Percentiles rank a stretch among this genome's conserved stretches.
These are phyloP conservation scores for Passerina amoena DNA, from an alignment of 2,113 vertebrate species.

Conservation along the genomic window DNA sequence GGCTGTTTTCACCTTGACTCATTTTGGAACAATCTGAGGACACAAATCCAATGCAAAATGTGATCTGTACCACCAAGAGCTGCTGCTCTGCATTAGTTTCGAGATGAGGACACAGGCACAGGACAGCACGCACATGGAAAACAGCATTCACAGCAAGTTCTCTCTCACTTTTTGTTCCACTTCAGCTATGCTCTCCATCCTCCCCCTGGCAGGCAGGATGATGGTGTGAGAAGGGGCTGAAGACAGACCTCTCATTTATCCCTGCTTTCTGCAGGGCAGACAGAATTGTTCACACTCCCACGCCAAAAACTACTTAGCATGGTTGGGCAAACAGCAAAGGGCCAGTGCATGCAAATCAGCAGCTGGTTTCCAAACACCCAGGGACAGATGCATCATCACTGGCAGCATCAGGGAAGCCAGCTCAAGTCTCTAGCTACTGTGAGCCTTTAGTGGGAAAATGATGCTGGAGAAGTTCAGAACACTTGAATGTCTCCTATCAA, in stretches of 20 bases:
- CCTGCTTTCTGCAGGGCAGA: conserved; percentile 8
- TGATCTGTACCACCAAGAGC: not conserved
- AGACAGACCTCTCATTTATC: not conserved
- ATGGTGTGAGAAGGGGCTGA: not conserved
- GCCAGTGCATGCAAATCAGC: not conserved
- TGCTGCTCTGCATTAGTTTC: not conserved
- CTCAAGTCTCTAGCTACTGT: not conserved
- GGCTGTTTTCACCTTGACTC: conserved; percentile 32
- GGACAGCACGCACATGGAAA: not conserved
- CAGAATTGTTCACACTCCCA: conserved; percentile 13
- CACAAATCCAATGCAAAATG: not conserved
- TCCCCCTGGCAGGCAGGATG: not conserved
- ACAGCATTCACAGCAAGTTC: not conserved
- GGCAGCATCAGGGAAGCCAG: not conserved
- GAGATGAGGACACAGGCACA: not conserved
- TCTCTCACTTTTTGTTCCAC: not conserved
- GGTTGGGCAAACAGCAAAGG: conserved; percentile 17
- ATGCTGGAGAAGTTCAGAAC: not conserved
- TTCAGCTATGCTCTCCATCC: not conserved
- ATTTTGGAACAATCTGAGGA: conserved; percentile 5
- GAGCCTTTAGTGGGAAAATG: not conserved
- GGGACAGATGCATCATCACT: not conserved
- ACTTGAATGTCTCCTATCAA: not conserved
- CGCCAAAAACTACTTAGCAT: not conserved
- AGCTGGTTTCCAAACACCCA: conserved; percentile 10